Evolutionary conservation across 2,113 vertebrate species (phyloP), one percentile per base, ranked within the genome.

Genomic region (Laticauda colubrina): DNA sequence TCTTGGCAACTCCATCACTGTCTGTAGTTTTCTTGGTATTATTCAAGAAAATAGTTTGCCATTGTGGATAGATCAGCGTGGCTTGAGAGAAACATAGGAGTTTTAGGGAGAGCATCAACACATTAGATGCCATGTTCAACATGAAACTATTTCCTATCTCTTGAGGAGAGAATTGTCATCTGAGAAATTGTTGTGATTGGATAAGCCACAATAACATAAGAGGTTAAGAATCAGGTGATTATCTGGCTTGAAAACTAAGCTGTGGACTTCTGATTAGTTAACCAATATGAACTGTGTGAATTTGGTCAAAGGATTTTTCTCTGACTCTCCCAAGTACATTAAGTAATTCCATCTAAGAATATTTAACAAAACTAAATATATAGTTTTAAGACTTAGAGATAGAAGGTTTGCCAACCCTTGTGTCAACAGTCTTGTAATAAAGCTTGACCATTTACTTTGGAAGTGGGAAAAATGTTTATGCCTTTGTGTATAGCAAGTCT

Each of bases 391-490:
- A 53, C 61, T 90, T 45, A 3, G 21, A 54, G 6, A 7, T 15
- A 12, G 15, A 56, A 34, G 56, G 29, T 89, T 85, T 59, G 69
- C 54, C 39, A 57, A 75, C 48, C 10, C 15, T 89, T 89, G n/a
- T 89, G 53, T 81, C 75, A 92, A 92, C 85, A 89, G 51, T 39
- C 61, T 45, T 39, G 39, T 92, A 92, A 89, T 85, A 92, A 89
- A 20, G 34, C 43, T 57, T 85, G 89, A 61, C 56, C 69, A 39
- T 90, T 93, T 93, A 53, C 88, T 95, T 94, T 93, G 59, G 20
- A 85, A 89, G 26, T 93, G 14, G 0, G 90, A 75, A 93, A 91
- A 91, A 53, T 59, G 64, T 92, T 64, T 3, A 39, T 85, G 57
- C 7, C 43, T 93, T 10, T 88, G 55, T 26, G 56, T 21, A 39